A percentile compares a stretch with the other conserved stretches of the same genome.
Conservation (phyloP, 2,113 vertebrate species). For the Cromileptes altivelis region DNA sequence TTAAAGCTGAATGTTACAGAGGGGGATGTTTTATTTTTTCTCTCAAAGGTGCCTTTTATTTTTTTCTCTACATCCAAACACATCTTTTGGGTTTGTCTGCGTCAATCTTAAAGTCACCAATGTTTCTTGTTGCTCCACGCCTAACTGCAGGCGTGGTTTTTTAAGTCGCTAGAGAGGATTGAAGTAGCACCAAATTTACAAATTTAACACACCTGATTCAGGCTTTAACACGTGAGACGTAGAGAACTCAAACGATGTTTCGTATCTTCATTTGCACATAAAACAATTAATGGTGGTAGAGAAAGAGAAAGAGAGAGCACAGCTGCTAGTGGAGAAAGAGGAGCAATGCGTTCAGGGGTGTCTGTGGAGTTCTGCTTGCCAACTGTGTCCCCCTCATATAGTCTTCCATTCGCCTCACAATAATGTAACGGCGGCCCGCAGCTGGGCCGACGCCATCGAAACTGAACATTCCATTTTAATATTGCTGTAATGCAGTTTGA, state of each 20-base stretch:
- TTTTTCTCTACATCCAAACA: slow-evolving; percentile 75
- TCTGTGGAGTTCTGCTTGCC: slow-evolving; percentile 65
- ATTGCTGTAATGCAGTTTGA: slow-evolving; percentile 91
- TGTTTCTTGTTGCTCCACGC: background rate
- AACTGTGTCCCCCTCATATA: slow-evolving; percentile 82
- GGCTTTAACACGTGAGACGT: slow-evolving; percentile 42
- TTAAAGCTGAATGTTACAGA: slow-evolving; percentile 82
- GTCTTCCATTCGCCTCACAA: slow-evolving; percentile 77
- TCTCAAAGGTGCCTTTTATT: slow-evolving; percentile 90
- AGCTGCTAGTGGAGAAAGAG: slow-evolving; percentile 72
- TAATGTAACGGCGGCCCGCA: slow-evolving; percentile 81
- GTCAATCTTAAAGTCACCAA: slow-evolving; percentile 50
- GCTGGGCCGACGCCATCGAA: slow-evolving; percentile 80
- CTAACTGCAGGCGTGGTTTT: background rate
- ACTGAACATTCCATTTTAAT: slow-evolving; percentile 91
- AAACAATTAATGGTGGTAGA: slow-evolving; percentile 41
- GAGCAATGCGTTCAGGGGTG: slow-evolving; percentile 42
- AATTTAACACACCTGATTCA: slow-evolving; percentile 26
- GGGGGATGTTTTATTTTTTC: slow-evolving; percentile 79
- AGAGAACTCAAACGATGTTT: slow-evolving; percentile 50
- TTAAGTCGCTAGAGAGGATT: slow-evolving; percentile 13
- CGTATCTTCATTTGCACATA: slow-evolving; percentile 69
- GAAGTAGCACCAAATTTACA: slow-evolving; percentile 57
- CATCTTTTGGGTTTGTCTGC: slow-evolving; percentile 77
- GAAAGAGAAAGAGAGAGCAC: slow-evolving; percentile 55